Evolutionary conservation across 2,797 vertebrate species (phyloP).

Genomic region (Catostomus latipinnis): DNA sequence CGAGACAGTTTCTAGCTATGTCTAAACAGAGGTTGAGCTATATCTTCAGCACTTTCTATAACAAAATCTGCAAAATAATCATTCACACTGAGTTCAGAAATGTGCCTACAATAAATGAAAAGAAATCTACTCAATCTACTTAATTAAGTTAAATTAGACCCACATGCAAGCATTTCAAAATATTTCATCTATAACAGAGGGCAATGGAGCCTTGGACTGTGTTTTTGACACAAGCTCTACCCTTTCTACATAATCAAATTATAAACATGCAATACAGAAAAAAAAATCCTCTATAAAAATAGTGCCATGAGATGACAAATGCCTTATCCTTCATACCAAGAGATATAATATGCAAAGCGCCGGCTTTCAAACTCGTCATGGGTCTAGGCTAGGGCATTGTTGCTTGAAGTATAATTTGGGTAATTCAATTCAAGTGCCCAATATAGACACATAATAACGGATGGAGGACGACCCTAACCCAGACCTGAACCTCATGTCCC

Average conservation of each 20-base stretch:
- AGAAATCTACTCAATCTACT: neutral
- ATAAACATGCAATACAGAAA: slow-evolving; percentile 6
- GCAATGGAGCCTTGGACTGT: neutral
- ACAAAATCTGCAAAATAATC: slow-evolving; percentile 2
- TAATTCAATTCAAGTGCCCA: slow-evolving; percentile 99
- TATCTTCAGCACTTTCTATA: neutral
- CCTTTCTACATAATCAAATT: slow-evolving; percentile 26
- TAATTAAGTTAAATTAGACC: neutral
- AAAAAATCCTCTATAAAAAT: slow-evolving; percentile 19
- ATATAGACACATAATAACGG: slow-evolving; percentile 98
- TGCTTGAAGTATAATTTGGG: slow-evolving; percentile 99
- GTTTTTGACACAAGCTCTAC: neutral
- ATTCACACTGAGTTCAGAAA: too few relatives aligned
- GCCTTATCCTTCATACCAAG: slow-evolving; percentile 11
- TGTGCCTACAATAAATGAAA: neutral
- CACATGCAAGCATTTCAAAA: neutral
- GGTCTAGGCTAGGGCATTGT: slow-evolving; percentile 93
- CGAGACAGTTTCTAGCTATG: slow-evolving; percentile 5
- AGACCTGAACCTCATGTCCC: slow-evolving; percentile 92
- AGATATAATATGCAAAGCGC: slow-evolving; percentile 85
- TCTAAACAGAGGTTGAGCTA: neutral
- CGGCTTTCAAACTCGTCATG: slow-evolving; percentile 95
- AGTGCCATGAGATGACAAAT: slow-evolving; percentile 35
- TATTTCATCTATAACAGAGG: neutral
- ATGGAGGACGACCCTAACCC: slow-evolving; percentile 98